Base-by-base conservation (phyloP, 2,797 vertebrate genomes). In the Microctenopoma stevenorrisi region DNA sequence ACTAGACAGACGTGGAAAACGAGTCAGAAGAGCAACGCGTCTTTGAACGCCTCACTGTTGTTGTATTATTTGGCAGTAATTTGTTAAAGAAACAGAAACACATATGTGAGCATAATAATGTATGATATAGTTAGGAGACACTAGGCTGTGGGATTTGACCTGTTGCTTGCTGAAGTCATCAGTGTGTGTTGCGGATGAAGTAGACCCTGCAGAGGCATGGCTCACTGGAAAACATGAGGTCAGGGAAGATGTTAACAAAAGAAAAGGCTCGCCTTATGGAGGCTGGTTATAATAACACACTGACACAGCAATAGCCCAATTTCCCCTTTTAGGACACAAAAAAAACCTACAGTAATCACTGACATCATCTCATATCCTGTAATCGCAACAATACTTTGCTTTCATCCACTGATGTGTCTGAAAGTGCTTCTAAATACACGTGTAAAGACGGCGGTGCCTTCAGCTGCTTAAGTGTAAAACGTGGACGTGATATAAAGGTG, bases 141-240 rank as follows among this genome's bases (percentile, higher is more conserved):
- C 73, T 68, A 70, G 74, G 51, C 76, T 72, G 72, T 75, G 85
- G 72, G 42, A 70, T 68, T 80, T 89, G 76, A 77, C 73, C 58
- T 49, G 64, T 61, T 73, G 51, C 61, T 66, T 9, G 72, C 72
- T 88, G 79, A 83, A 86, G 88, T 88, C 81, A 78, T 84, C 77
- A 37, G 51, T 68, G 68, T 65, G 73, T 70, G 80, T 76, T 72
- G 65, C 33, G 75, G 75, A 77, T 81, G 64, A 74, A 81, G 84
- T 81, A 83, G 77, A 85, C 30, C 70, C 66, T 56, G 66, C 76
- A 54, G 72, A 89, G 85, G 83, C 81, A 84, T 69, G 72, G 72
- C 84, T 82, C 74, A 83, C 84, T 93, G 93, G 93, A 94, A 94
- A 94, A 91, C 90, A 92, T 93, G 93, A 94, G 91, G 90, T 93